Evolutionary conservation across 2,113 vertebrate genomes (phyloP).

Genomic region (Neofelis nebulosa): DNA sequence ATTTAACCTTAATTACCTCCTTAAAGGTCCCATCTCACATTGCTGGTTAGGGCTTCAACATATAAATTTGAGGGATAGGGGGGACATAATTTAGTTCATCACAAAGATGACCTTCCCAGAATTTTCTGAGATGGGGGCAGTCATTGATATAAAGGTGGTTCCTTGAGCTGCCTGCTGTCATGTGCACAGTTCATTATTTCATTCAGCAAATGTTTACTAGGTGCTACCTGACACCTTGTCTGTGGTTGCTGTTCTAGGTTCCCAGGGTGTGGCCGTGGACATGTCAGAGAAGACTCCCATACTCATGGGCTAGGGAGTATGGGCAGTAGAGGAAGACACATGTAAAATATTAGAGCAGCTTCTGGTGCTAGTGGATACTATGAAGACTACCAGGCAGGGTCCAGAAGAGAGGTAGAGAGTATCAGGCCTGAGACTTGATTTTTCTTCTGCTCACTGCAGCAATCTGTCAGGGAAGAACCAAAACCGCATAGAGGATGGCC

Average conservation of each 20-base stretch:
- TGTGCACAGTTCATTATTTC: neutral
- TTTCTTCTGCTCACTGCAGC: neutral
- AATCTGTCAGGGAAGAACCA: neutral
- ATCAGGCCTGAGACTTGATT: neutral
- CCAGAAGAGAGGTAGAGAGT: neutral
- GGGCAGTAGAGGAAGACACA: neutral
- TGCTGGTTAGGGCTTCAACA: neutral
- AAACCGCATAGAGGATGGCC: neutral
- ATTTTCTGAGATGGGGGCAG: neutral
- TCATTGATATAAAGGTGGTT: neutral
- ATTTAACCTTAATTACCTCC: neutral
- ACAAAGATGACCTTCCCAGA: neutral
- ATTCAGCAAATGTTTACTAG: neutral
- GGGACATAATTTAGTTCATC: neutral
- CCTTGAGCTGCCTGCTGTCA: neutral
- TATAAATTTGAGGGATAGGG: neutral
- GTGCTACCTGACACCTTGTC: neutral
- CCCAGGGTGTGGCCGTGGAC: neutral
- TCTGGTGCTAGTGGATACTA: neutral
- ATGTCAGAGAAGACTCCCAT: neutral
- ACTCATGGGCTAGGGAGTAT: too few species aligned
- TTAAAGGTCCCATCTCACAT: neutral
- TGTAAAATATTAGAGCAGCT: neutral
- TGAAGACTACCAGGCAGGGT: too few species aligned
- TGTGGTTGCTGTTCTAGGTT: too few species aligned